Base-by-base conservation (phyloP, 2,113 vertebrate species). In the Balaenoptera acutorostrata region DNA sequence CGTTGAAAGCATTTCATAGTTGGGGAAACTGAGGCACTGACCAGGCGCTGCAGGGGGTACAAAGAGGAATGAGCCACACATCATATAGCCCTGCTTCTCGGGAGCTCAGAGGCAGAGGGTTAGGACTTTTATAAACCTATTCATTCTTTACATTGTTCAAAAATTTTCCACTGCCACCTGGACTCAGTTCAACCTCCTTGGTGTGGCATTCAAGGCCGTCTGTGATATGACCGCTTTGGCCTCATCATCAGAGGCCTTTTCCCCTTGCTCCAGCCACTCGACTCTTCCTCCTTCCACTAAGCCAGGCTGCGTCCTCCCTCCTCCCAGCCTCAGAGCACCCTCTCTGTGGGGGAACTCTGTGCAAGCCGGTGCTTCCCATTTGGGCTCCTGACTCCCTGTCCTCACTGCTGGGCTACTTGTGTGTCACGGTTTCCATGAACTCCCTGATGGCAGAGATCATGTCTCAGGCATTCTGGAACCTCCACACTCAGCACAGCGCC, bases 1-100 rank as follows among this genome's bases (percentile, higher is more conserved):
- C 69, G 14, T 6, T 31, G 57, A 87, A 94, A 96, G 44, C 39
- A 87, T 86, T 89, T 93, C 49, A 29, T 44, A 90, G 33, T 2
- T 57, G 88, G 66, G 39, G 85, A 97, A 88, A 91, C 71, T n/a
- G 91, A 97, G 95, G 82, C 93, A 41, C 84, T 1, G 41, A 69
- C 57, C 12, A 74, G 80, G 36, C 1, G 13, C 72, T 46, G 10
- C 69, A 59, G 41, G 7, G 46, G 55, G 17, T 15, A 44, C 12
- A 29, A 27, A 74, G 59, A 92, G 23, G 71, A 71, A 46, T 11
- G 21, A 88, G 21, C 14, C 55, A 3, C 20, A 20, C 0, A 14
- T 36, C 20, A 10, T 13, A 57, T 1, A 8, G 2, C 29, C 41
- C 36, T 63, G 46, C 41, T 71, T 85, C 59, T 29, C 29, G 25